Evolutionary conservation across 2,113 vertebrate species (phyloP).

Genomic region (pig (Sus scrofa)): DNA sequence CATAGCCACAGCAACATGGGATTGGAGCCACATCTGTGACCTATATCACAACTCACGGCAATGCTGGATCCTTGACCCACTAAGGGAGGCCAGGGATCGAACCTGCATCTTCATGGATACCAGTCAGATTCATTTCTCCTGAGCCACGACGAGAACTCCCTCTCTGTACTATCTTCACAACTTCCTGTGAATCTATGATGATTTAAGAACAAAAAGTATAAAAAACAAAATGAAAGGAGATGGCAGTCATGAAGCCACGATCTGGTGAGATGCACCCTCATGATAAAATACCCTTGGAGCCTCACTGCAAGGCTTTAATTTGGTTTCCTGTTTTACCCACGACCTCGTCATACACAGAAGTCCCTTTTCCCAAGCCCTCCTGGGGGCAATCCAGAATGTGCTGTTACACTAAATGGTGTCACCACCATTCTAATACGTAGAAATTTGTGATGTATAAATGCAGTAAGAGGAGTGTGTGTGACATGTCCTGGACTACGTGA

Average conservation of each 20-base stretch:
- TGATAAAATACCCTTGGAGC: fast-evolving
- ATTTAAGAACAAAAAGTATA: not conserved
- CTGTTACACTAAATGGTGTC: not conserved
- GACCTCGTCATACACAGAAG: not conserved
- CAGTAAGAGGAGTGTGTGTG: not conserved
- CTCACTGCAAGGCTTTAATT: not conserved
- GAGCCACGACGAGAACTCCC: too few species aligned
- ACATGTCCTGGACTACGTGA: not conserved
- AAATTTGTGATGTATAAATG: not conserved
- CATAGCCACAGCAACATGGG: too few species aligned
- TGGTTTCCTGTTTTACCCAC: not conserved
- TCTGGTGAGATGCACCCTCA: not conserved
- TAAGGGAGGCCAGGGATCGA: too few species aligned
- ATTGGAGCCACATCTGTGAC: too few species aligned
- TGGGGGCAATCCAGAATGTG: not conserved
- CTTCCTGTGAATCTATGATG: not conserved
- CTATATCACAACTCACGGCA: too few species aligned
- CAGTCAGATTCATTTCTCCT: too few species aligned
- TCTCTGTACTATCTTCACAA: not conserved
- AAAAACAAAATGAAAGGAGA: not conserved
- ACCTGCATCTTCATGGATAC: too few species aligned
- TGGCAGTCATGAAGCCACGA: not conserved
- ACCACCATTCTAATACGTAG: not conserved
- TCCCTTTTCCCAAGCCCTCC: not conserved
- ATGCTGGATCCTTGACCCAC: too few species aligned